Percentiles rank a stretch among this genome's conserved stretches.
These are phyloP conservation scores for Caenorhabditis latens DNA, from an alignment of 1,140 invertebrate species.

Conservation along the genomic window DNA sequence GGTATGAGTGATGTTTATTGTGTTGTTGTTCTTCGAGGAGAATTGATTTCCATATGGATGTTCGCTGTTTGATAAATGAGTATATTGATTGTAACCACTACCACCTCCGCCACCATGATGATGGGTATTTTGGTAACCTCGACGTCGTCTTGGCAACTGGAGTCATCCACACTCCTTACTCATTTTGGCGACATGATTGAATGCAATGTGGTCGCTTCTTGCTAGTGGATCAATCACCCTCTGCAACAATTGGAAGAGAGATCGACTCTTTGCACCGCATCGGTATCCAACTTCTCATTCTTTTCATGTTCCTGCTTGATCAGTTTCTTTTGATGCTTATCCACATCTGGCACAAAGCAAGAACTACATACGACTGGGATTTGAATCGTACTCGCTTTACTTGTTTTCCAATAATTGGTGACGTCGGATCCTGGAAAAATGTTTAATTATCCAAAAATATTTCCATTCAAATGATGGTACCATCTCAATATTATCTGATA, in stretches of 20 bases:
- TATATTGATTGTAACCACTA: neutral
- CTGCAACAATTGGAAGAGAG: constrained; percentile 13
- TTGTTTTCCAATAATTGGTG: too few relatives aligned
- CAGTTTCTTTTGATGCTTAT: constrained; percentile 62
- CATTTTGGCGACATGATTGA: constrained; percentile 26
- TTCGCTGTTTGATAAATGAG: neutral
- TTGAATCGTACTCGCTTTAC: too few relatives aligned
- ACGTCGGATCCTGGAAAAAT: too few relatives aligned
- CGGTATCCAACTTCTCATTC: constrained; percentile 90
- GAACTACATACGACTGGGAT: too few relatives aligned
- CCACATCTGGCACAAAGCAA: constrained; percentile 67
- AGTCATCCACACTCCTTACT: constrained; percentile 28
- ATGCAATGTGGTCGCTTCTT: neutral
- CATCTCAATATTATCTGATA: too few relatives aligned
- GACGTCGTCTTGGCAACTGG: neutral
- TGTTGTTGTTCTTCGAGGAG: neutral
- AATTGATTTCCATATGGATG: neutral
- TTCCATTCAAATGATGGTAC: too few relatives aligned
- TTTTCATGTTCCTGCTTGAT: constrained; percentile 82
- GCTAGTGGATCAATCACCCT: constrained; percentile 33
- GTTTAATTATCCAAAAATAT: too few relatives aligned
- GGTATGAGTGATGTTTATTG: constrained; percentile 43
- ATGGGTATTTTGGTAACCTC: neutral
- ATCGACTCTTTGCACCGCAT: neutral
- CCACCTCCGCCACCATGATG: neutral